Evolutionary conservation across 1,140 invertebrate species (phyloP).

Genomic region (Asobara japonica): DNA sequence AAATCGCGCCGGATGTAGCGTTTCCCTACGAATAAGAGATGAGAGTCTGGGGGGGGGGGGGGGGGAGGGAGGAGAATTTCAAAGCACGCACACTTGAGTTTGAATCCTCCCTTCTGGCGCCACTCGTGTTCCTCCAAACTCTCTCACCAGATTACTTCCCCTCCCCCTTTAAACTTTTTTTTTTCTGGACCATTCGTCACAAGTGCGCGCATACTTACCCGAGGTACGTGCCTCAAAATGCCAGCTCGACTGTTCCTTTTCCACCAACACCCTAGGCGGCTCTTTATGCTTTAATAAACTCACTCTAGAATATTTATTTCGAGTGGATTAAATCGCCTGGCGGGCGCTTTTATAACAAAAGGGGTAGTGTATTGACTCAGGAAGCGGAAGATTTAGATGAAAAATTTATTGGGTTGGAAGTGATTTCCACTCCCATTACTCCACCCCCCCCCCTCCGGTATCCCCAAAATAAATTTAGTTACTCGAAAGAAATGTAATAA

Average conservation of each 20-base stretch:
- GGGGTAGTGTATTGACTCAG: neutral
- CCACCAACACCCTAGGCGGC: neutral
- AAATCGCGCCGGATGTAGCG: conserved; percentile 1
- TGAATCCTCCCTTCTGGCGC: neutral
- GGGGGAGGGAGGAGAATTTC: neutral
- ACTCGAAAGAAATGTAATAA: too few relatives aligned
- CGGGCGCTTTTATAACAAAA: neutral
- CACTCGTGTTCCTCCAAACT: conserved; percentile 6
- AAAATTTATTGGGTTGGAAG: neutral
- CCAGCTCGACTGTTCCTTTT: conserved; percentile 5
- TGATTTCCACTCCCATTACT: too few relatives aligned
- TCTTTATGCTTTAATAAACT: neutral
- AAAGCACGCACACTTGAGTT: conserved; percentile 1
- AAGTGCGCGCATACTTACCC: neutral
- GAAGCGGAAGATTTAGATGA: neutral
- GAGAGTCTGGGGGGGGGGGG: neutral
- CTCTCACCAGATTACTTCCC: neutral
- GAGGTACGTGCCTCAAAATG: conserved; percentile 3
- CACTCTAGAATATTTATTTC: neutral
- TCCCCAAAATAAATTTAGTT: too few relatives aligned
- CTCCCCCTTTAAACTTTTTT: neutral
- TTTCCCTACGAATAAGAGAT: neutral
- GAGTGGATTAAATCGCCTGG: neutral
- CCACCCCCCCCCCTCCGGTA: too few relatives aligned
- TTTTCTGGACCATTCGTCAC: neutral